Percentiles rank a stretch among this genome's conserved stretches.
Conservation (phyloP, 53 echinoderm and acorn worm species). For the Stichopus horrens region DNA sequence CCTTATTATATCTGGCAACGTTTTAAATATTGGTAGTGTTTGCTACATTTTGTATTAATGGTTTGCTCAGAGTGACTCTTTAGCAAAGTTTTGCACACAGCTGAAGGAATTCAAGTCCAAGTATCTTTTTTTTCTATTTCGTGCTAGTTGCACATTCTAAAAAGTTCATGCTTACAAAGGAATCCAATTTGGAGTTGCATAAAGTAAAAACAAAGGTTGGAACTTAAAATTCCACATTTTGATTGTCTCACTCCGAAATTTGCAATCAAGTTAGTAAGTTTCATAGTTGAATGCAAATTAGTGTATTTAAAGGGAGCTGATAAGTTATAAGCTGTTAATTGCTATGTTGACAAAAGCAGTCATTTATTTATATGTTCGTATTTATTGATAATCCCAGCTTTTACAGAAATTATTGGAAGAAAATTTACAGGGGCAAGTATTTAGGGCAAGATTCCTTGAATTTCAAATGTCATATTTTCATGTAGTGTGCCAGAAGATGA, state of each 20-base stretch:
- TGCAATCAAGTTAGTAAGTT: neutral
- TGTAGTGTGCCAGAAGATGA: neutral
- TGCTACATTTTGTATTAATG: neutral
- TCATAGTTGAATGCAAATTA: neutral
- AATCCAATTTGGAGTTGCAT: neutral
- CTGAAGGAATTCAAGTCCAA: no score
- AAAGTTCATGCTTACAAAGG: neutral
- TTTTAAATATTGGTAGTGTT: no score
- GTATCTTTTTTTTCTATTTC: neutral
- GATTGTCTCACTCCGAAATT: neutral
- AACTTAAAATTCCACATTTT: neutral
- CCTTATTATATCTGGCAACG: no score
- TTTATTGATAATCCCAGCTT: neutral
- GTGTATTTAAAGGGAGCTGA: neutral
- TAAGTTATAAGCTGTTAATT: neutral
- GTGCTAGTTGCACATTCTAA: neutral
- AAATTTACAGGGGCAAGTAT: neutral
- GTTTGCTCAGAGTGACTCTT: no score
- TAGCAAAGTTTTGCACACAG: no score
- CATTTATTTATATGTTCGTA: constrained; percentile 1
- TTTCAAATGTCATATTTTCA: neutral
- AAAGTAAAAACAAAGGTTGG: neutral
- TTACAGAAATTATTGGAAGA: neutral
- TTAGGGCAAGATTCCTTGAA: neutral
- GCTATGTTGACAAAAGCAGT: neutral